These are phyloP conservation scores for Drosophila orosa DNA, from an alignment of 1,140 invertebrate species.

Conservation along the genomic window DNA sequence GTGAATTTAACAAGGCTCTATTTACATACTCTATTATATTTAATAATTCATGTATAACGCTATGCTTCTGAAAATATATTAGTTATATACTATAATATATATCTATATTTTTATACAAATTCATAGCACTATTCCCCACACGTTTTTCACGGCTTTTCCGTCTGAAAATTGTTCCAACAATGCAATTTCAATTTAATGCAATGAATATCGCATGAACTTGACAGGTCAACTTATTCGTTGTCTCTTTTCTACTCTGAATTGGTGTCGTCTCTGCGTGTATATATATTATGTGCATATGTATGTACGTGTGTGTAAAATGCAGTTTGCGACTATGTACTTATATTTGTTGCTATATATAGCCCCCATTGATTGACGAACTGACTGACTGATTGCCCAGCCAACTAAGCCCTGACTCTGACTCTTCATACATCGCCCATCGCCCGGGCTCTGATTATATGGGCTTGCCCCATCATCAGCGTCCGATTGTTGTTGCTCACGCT, in stretches of 20 bases:
- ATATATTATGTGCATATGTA: background rate
- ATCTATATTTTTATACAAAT: no score
- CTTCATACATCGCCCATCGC: conserved; percentile 7
- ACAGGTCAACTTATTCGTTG: conserved; percentile 41
- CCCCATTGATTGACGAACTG: conserved; percentile 36
- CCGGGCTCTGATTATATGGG: conserved; percentile 48
- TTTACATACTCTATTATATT: background rate
- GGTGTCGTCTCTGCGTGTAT: background rate
- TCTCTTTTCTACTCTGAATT: conserved; percentile 15
- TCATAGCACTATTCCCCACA: background rate
- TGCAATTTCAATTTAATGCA: conserved; percentile 42
- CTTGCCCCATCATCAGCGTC: conserved; percentile 53
- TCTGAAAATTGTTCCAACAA: conserved; percentile 16
- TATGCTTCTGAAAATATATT: no score
- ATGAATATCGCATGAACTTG: conserved; percentile 51
- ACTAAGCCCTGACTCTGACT: conserved; percentile 56
- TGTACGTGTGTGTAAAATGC: conserved; percentile 14
- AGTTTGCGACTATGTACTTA: conserved; percentile 8
- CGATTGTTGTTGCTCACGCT: conserved; percentile 38
- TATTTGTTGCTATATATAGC: conserved; percentile 32
- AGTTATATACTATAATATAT: no score
- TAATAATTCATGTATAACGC: background rate
- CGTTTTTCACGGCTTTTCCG: background rate
- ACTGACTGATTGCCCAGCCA: conserved; percentile 57
- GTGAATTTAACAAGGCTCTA: background rate